These are phyloP conservation scores for Carassius carassius DNA, from an alignment of 2,113 vertebrate species.

Conservation along the genomic window DNA sequence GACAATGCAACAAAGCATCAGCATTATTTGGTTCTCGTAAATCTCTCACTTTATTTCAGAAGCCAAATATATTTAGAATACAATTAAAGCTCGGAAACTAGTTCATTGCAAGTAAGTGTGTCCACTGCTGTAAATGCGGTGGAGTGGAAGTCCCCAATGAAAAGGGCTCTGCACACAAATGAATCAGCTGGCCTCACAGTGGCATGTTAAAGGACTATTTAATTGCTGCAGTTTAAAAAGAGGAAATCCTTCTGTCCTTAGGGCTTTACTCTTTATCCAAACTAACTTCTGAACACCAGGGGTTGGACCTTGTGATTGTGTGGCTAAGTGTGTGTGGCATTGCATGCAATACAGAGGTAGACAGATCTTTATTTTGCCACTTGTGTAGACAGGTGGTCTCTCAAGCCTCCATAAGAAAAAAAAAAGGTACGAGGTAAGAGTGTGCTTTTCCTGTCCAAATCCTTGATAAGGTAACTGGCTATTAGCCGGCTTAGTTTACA, in stretches of 20 bases:
- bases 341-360: neutral
- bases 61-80: neutral
- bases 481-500: slow-evolving; percentile 67
- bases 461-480: slow-evolving; percentile 63
- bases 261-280: slow-evolving; percentile 46
- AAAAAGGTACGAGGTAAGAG: slow-evolving; percentile 67
- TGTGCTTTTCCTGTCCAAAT: slow-evolving; percentile 60
- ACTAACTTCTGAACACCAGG: slow-evolving; percentile 31
- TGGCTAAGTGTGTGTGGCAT: neutral
- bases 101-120: neutral
- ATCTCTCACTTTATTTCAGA: neutral
- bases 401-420: slow-evolving; percentile 58
- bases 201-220: slow-evolving; percentile 39
- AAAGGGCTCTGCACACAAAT: slow-evolving; percentile 45
- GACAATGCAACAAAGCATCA: neutral
- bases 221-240: slow-evolving; percentile 51
- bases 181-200: slow-evolving; percentile 41
- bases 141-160: slow-evolving; percentile 34
- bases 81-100: neutral
- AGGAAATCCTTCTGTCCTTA: slow-evolving; percentile 48
- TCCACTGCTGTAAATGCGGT: neutral
- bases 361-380: neutral
- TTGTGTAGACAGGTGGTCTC: slow-evolving; percentile 70
- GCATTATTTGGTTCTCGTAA: neutral
- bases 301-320: slow-evolving; percentile 13